Conservation (phyloP, 2,888 invertebrate species). For the Lochmaea crataegi region DNA sequence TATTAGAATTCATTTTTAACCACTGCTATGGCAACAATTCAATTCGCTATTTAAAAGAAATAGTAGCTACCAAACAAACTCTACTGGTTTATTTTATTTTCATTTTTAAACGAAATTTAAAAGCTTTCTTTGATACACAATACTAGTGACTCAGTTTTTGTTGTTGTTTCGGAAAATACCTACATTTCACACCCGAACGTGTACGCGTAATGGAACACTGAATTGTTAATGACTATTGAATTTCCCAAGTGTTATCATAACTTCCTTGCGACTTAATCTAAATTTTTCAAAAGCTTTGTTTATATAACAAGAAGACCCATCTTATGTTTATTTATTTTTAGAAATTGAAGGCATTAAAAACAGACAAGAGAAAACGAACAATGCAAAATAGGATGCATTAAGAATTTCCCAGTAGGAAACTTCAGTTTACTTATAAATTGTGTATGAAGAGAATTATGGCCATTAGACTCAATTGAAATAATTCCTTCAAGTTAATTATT, state of each 20-base stretch:
- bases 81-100: too few relatives aligned
- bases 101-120: too few relatives aligned
- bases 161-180: not conserved
- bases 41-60: too few relatives aligned
- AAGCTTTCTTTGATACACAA: not conserved
- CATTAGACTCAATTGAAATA: too few relatives aligned
- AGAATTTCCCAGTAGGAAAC: not conserved
- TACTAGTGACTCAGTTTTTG: not conserved
- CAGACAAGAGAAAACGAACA: not conserved
- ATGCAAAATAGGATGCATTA: not conserved
- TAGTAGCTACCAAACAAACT: too few relatives aligned
- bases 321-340: slow-evolving; percentile 29
- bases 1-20: too few relatives aligned
- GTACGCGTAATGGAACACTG: slow-evolving; percentile 29
- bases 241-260: slow-evolving; percentile 30
- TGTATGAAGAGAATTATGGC: too few relatives aligned
- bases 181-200: slow-evolving; percentile 9
- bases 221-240: slow-evolving; percentile 29
- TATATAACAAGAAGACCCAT: slow-evolving; percentile 24
- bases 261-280: slow-evolving; percentile 18
- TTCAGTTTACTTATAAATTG: too few relatives aligned
- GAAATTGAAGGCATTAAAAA: slow-evolving; percentile 20
- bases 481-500: too few relatives aligned
- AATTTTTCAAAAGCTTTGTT: slow-evolving; percentile 29
- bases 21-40: too few relatives aligned